A percentile compares a stretch with the other conserved stretches of the same genome.
phyloP scores from a whole-genome alignment of 2,888 invertebrate genomes.

The Sinotaia quadrata region DNA sequence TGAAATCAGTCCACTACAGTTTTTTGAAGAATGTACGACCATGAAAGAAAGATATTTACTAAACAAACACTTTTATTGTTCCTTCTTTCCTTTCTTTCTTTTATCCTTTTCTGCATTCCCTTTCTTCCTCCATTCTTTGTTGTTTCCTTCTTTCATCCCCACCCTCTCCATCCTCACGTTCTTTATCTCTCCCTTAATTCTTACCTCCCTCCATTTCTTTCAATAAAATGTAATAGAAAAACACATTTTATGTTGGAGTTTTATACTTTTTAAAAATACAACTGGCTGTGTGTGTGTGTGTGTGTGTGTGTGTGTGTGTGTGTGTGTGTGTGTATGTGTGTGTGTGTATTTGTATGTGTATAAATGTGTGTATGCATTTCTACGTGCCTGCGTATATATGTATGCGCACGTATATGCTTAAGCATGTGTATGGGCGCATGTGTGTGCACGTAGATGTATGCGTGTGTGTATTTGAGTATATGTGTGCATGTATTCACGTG shows the following conservation, averaged over 20 bases:
- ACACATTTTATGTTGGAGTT: background rate
- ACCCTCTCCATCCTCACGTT: background rate
- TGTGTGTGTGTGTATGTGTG: background rate
- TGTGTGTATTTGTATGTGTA: background rate
- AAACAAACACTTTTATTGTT: no score
- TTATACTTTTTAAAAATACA: background rate
- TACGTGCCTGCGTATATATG: background rate
- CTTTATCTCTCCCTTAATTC: background rate
- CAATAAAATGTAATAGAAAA: background rate
- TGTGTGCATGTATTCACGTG: background rate
- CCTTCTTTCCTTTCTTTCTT: no score
- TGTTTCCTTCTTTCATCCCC: background rate
- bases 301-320: background rate
- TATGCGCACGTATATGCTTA: background rate
- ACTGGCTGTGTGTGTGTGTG: no score
- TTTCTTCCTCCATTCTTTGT: no score
- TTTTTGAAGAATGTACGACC: no score
- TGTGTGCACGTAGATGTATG: background rate
- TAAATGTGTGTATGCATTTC: background rate
- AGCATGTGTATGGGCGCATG: background rate
- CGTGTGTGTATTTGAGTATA: background rate
- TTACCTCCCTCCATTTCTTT: background rate
- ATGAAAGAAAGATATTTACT: no score
- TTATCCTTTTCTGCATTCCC: no score
- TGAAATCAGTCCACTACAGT: no score